Evolutionary conservation across 2,113 vertebrate species (phyloP).

Genomic region (Percopsis transmontana): DNA sequence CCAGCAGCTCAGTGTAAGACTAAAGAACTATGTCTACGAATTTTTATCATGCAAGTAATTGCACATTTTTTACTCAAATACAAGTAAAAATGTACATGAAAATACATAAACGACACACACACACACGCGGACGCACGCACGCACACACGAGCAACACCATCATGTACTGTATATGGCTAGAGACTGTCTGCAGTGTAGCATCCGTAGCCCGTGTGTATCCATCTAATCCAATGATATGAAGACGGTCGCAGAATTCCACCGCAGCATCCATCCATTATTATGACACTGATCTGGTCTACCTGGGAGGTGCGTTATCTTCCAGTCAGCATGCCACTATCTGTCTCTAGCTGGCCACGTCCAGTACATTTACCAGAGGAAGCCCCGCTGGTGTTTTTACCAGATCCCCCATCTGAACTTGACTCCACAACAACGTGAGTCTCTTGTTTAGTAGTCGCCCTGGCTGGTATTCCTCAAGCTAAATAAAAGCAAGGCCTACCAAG

Average conservation of each 20-base stretch:
- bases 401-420: too few relatives aligned
- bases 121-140: background rate
- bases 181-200: constrained; percentile 6
- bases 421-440: too few relatives aligned
- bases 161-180: background rate
- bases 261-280: background rate
- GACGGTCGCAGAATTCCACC: constrained; percentile 2
- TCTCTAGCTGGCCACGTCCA: too few relatives aligned
- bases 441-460: too few relatives aligned
- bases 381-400: too few relatives aligned
- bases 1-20: background rate
- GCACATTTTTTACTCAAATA: background rate
- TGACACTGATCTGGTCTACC: too few relatives aligned
- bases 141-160: background rate
- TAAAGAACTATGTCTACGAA: background rate
- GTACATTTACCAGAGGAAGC: too few relatives aligned
- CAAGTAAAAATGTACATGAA: background rate
- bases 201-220: constrained; percentile 23
- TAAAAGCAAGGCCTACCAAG: too few relatives aligned
- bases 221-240: constrained; percentile 31
- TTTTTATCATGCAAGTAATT: constrained; percentile 11
- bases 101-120: background rate
- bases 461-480: too few relatives aligned
- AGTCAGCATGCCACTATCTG: too few relatives aligned
- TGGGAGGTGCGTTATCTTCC: too few relatives aligned